These are phyloP conservation scores for Cheilosia soror DNA, from an alignment of 2,888 invertebrate species.

Conservation along the genomic window DNA sequence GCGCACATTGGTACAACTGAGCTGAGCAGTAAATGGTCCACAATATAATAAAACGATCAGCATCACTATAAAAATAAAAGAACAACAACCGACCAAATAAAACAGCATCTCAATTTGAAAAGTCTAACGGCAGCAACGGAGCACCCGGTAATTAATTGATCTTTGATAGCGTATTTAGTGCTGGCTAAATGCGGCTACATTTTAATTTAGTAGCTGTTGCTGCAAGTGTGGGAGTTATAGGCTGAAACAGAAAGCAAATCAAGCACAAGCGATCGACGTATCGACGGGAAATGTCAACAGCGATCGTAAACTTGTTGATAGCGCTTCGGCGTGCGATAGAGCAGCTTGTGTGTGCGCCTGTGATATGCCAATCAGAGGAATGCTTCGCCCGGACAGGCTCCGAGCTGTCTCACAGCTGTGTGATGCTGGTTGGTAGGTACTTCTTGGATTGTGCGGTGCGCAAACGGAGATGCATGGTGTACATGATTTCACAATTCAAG, in stretches of 20 bases:
- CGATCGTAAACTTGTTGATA: slow-evolving; percentile 59
- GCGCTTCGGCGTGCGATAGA: slow-evolving; percentile 4
- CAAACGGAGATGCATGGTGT: slow-evolving; percentile 17
- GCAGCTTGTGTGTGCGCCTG: slow-evolving; percentile 32
- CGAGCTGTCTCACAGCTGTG: slow-evolving; percentile 46
- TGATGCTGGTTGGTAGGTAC: slow-evolving; percentile 6
- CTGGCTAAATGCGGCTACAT: slow-evolving; percentile 54
- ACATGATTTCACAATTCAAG: slow-evolving; percentile 39
- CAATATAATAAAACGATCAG: slow-evolving; percentile 45
- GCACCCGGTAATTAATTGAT: slow-evolving; percentile 65
- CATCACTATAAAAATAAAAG: slow-evolving; percentile 12
- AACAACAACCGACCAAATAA: slow-evolving; percentile 9
- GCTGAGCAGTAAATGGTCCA: background rate
- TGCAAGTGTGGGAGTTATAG: slow-evolving; percentile 30
- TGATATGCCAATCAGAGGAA: slow-evolving; percentile 31
- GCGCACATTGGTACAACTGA: slow-evolving; percentile 32
- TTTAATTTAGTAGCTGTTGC: slow-evolving; percentile 13
- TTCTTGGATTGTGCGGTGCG: slow-evolving; percentile 25
- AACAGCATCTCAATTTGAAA: slow-evolving; percentile 52
- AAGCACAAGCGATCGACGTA: slow-evolving; percentile 21
- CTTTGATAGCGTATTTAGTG: slow-evolving; percentile 67
- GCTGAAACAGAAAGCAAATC: slow-evolving; percentile 16
- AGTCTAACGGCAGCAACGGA: slow-evolving; percentile 39
- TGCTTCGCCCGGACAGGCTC: slow-evolving; percentile 37
- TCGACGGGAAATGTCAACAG: slow-evolving; percentile 71